Percentiles rank a stretch among this genome's conserved stretches.
phyloP scores from a whole-genome alignment of 2,888 invertebrate genomes.

The Gisinianus flammeolus region DNA sequence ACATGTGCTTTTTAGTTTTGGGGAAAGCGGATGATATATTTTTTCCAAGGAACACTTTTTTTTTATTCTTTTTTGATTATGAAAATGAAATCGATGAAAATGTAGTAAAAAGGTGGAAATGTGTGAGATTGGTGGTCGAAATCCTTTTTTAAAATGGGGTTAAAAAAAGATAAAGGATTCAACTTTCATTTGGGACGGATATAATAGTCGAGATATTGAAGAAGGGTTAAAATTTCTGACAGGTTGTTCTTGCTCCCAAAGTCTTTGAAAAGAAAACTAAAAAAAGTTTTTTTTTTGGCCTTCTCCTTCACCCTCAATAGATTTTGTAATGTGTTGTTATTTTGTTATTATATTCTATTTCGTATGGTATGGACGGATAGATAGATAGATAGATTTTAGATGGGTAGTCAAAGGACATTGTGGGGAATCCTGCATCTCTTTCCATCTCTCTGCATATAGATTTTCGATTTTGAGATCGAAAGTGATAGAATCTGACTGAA shows the following conservation, averaged over 20 bases:
- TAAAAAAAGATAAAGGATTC: not conserved
- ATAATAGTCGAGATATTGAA: conserved; percentile 3
- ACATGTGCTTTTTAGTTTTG: no score
- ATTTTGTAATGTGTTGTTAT: no score
- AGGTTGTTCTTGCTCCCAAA: conserved; percentile 12
- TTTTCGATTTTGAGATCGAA: conserved; percentile 11
- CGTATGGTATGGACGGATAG: not conserved
- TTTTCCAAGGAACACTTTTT: no score
- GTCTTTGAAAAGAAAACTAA: no score
- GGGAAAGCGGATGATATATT: no score
- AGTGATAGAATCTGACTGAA: conserved; percentile 2
- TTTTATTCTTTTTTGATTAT: no score
- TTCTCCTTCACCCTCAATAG: not conserved
- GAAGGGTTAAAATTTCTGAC: conserved; percentile 27
- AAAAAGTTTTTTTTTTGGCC: not conserved
- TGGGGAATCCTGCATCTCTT: not conserved
- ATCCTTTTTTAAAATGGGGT: conserved; percentile 2
- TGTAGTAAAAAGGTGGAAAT: not conserved
- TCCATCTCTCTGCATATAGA: not conserved
- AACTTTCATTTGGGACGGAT: not conserved
- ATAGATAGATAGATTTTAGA: not conserved
- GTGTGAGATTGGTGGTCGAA: not conserved
- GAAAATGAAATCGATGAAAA: no score
- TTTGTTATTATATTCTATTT: conserved; percentile 9
- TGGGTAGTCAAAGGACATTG: not conserved